phyloP scores from a whole-genome alignment of 1,140 invertebrate genomes.

The Drepana arcuata region DNA sequence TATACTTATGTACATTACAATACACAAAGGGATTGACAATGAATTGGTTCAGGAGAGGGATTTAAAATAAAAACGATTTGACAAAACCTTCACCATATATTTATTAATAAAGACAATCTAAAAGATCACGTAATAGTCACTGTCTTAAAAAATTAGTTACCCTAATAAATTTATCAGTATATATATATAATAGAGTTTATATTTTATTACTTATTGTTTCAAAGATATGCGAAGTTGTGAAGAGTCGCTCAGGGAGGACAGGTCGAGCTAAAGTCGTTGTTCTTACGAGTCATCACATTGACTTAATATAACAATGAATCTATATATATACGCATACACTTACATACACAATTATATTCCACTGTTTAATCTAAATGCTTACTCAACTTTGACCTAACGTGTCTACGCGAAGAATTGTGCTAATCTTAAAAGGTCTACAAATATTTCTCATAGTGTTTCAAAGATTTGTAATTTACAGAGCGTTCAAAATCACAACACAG shows the following conservation, averaged over 20 bases:
- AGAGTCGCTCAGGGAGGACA: constrained; percentile 47
- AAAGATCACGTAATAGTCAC: constrained; percentile 71
- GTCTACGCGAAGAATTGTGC: constrained; percentile 70
- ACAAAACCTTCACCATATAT: constrained; percentile 72
- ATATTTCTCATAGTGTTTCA: constrained; percentile 59
- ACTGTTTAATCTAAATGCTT: constrained; percentile 61
- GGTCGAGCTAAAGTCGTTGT: constrained; percentile 57
- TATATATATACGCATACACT: constrained; percentile 53
- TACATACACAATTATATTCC: constrained; percentile 52
- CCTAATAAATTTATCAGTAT: constrained; percentile 72
- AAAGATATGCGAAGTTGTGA: constrained; percentile 70
- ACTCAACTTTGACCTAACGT: constrained; percentile 55
- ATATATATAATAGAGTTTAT: constrained; percentile 61
- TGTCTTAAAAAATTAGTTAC: constrained; percentile 71
- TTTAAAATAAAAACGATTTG: constrained; percentile 54
- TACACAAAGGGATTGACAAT: neutral
- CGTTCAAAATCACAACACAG: constrained; percentile 71
- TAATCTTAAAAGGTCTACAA: constrained; percentile 68
- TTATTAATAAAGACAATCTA: constrained; percentile 73
- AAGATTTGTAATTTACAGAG: constrained; percentile 69
- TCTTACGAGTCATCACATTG: constrained; percentile 60
- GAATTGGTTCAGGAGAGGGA: neutral
- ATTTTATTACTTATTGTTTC: constrained; percentile 70
- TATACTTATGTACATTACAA: too few relatives aligned
- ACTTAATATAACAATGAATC: constrained; percentile 64